A percentile compares a stretch with the other conserved stretches of the same genome.
These are phyloP conservation scores for Phyllotis vaccarum DNA, from an alignment of 2,797 vertebrate genomes.

Conservation along the genomic window DNA sequence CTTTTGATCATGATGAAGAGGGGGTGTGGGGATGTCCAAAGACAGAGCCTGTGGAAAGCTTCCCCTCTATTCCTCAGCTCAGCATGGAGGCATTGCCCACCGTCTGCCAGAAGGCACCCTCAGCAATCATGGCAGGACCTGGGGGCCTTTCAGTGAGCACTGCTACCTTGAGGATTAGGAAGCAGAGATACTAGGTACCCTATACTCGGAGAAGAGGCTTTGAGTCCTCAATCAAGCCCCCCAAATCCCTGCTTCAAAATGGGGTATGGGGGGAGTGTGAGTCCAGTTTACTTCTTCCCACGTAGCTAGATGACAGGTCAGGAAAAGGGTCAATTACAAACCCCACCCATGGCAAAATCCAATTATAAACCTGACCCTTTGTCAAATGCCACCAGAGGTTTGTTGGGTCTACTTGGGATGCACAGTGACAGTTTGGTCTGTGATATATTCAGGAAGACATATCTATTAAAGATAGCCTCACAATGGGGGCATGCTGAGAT, in stretches of 20 bases:
- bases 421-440: constrained; percentile 65
- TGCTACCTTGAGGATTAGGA: neutral
- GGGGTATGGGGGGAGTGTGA: neutral
- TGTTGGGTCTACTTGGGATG: constrained; percentile 71
- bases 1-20: neutral
- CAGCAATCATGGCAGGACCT: rapidly evolving
- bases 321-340: constrained; percentile 61
- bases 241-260: neutral
- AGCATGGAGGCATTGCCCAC: too few species aligned
- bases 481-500: constrained; percentile 79
- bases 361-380: constrained; percentile 72
- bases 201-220: neutral
- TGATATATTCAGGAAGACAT: constrained; percentile 82
- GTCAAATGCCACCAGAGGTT: constrained; percentile 67
- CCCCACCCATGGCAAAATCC: constrained; percentile 71
- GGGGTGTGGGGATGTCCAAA: neutral
- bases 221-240: neutral
- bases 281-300: neutral
- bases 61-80: neutral
- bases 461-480: constrained; percentile 82
- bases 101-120: neutral
- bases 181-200: neutral
- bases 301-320: constrained; percentile 34
- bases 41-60: neutral
- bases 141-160: rapidly evolving